phyloP scores from a whole-genome alignment of 2,113 vertebrate species.

The Microcebus griseorufus region DNA sequence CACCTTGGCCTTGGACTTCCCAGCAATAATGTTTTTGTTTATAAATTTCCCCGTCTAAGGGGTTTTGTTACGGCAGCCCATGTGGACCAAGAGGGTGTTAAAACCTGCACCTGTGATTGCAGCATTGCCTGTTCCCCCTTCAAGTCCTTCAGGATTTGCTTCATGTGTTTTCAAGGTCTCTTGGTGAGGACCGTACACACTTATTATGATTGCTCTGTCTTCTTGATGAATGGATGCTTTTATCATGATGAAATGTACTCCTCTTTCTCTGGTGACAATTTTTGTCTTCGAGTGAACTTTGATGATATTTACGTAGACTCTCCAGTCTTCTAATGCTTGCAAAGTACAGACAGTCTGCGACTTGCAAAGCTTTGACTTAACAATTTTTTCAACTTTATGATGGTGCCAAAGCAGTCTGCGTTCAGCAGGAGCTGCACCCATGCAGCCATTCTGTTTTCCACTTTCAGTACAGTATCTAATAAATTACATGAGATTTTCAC shows the following conservation, averaged over 20 bases:
- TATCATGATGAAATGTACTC: not conserved
- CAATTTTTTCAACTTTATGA: not conserved
- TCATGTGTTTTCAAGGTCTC: not conserved
- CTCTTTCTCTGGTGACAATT: no score
- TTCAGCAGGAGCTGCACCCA: not conserved
- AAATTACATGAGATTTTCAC: not conserved
- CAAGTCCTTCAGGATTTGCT: not conserved
- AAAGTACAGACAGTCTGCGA: no score
- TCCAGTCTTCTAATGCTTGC: not conserved
- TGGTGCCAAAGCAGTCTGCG: not conserved
- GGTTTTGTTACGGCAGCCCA: not conserved
- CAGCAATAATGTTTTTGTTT: not conserved
- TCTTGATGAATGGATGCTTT: not conserved
- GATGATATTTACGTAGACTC: not conserved
- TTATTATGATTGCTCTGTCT: not conserved
- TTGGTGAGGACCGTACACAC: not conserved
- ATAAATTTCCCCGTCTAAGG: not conserved
- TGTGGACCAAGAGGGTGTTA: not conserved
- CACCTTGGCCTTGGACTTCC: not conserved
- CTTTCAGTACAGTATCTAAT: not conserved
- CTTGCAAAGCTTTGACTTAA: not conserved
- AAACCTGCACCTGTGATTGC: no score
- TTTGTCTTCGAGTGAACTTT: not conserved
- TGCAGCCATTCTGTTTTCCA: not conserved
- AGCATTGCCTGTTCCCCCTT: not conserved